phyloP scores from a whole-genome alignment of 2,888 invertebrate genomes.

The Boloria selene region DNA sequence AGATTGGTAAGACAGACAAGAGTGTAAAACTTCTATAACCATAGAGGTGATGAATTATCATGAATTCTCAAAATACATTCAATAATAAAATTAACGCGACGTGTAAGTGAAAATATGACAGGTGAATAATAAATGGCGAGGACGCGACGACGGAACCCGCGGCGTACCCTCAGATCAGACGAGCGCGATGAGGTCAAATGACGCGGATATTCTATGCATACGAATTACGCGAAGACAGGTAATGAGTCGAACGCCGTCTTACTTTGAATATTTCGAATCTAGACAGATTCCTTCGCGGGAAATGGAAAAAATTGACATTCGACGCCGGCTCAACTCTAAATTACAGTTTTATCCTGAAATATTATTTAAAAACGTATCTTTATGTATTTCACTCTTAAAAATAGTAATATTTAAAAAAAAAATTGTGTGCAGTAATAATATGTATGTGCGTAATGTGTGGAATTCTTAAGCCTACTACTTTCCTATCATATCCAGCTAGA shows the following conservation, averaged over 20 bases:
- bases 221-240: slow-evolving; percentile 52
- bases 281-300: slow-evolving; percentile 14
- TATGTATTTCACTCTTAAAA: not conserved
- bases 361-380: not conserved
- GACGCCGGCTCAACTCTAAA: not conserved
- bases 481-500: too few relatives aligned
- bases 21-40: too few relatives aligned
- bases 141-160: not conserved
- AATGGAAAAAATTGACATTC: slow-evolving; percentile 13
- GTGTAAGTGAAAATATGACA: too few relatives aligned
- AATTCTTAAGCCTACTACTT: too few relatives aligned
- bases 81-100: too few relatives aligned
- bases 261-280: slow-evolving; percentile 11
- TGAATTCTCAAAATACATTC: too few relatives aligned
- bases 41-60: too few relatives aligned
- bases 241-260: slow-evolving; percentile 9
- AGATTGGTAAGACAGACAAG: too few relatives aligned
- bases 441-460: too few relatives aligned
- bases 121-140: not conserved
- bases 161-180: not conserved
- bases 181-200: slow-evolving; percentile 61
- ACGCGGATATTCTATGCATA: slow-evolving; percentile 66
- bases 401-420: too few relatives aligned
- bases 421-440: too few relatives aligned
- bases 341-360: slow-evolving; percentile 2